These are phyloP conservation scores for Dufourea novaeangliae DNA, from an alignment of 1,140 invertebrate species.

Conservation along the genomic window DNA sequence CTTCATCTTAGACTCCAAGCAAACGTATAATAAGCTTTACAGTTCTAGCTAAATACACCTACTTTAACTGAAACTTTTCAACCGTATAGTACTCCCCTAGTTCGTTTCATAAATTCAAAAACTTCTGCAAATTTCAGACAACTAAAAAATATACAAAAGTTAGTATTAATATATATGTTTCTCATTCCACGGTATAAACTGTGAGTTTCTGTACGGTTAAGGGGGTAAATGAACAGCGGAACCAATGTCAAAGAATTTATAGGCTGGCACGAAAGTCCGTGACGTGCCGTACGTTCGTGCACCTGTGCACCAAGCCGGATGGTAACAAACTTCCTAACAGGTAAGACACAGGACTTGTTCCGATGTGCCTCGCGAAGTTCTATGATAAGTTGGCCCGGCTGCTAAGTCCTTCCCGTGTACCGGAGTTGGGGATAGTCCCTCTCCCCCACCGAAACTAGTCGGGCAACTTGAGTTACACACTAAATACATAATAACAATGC, in stretches of 20 bases:
- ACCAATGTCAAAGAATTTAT: slow-evolving; percentile 13
- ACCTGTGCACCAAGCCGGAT: slow-evolving; percentile 10
- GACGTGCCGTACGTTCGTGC: not conserved
- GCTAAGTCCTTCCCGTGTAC: slow-evolving; percentile 51
- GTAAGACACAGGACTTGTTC: slow-evolving; percentile 24
- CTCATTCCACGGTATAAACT: too few relatives aligned
- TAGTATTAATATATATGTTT: too few relatives aligned
- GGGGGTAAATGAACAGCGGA: not conserved
- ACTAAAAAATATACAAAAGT: too few relatives aligned
- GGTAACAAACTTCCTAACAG: slow-evolving; percentile 13
- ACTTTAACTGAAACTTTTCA: too few relatives aligned
- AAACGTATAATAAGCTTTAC: too few relatives aligned
- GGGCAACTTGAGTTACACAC: slow-evolving; percentile 48
- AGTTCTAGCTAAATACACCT: too few relatives aligned
- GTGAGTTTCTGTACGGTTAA: too few relatives aligned
- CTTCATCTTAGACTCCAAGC: not conserved
- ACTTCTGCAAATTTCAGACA: too few relatives aligned
- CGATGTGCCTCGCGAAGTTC: slow-evolving; percentile 49
- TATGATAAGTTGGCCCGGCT: slow-evolving; percentile 55
- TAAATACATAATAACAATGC: slow-evolving; percentile 64
- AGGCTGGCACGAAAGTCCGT: slow-evolving; percentile 1
- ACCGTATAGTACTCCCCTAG: too few relatives aligned
- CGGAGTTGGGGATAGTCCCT: slow-evolving; percentile 41
- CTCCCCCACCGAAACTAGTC: too few relatives aligned
- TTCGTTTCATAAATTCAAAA: too few relatives aligned